Evolutionary conservation across 2,113 vertebrate species (phyloP).

Genomic region (Poecilia latipinna): DNA sequence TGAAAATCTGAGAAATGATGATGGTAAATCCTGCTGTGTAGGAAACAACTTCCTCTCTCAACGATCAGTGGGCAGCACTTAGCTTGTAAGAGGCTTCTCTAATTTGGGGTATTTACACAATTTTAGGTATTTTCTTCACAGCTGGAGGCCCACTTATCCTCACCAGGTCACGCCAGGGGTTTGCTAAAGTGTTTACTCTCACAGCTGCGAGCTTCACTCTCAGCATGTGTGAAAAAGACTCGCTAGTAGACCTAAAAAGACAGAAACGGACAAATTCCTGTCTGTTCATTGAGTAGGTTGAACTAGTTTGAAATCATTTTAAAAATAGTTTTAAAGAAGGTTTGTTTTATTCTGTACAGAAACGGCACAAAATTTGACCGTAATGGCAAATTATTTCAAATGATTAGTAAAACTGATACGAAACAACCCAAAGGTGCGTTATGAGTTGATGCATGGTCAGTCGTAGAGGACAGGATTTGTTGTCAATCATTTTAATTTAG

Average conservation of each 20-base stretch:
- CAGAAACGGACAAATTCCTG: background rate
- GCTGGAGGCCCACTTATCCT: slow-evolving; percentile 45
- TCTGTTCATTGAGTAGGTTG: background rate
- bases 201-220: slow-evolving; percentile 37
- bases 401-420: background rate
- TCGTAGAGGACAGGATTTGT: too few species aligned
- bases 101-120: slow-evolving; percentile 15
- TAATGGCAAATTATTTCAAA: background rate
- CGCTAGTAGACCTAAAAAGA: background rate
- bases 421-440: too few species aligned
- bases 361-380: background rate
- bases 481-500: too few species aligned
- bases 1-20: background rate
- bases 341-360: background rate
- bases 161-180: slow-evolving; percentile 30
- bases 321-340: background rate
- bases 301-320: background rate
- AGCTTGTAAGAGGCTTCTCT: slow-evolving; percentile 24
- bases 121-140: slow-evolving; percentile 30
- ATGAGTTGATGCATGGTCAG: too few species aligned
- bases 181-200: slow-evolving; percentile 32
- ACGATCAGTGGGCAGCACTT: slow-evolving; percentile 10
- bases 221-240: background rate
- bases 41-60: slow-evolving; percentile 32
- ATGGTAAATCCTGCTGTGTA: background rate